Percentiles rank a stretch among this genome's conserved stretches.
These are phyloP conservation scores for Lithobates sylvaticus DNA, from an alignment of 2,797 vertebrate genomes.

Conservation along the genomic window DNA sequence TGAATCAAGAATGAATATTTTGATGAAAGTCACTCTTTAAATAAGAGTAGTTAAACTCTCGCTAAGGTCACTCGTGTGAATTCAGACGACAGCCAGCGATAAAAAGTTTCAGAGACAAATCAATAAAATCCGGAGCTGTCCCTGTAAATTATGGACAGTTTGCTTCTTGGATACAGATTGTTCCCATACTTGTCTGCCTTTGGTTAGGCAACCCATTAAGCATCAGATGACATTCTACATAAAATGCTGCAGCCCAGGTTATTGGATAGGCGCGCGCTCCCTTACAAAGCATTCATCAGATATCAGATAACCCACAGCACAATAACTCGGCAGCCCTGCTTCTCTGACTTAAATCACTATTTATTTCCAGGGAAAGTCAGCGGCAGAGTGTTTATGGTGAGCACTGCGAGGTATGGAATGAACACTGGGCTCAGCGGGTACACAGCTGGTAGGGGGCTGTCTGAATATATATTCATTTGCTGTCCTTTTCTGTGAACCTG, in stretches of 20 bases:
- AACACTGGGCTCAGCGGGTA: slow-evolving; percentile 27
- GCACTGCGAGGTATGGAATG: slow-evolving; percentile 34
- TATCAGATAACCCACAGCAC: slow-evolving; percentile 34
- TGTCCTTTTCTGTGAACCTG: not conserved
- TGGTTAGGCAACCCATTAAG: slow-evolving; percentile 44
- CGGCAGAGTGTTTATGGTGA: slow-evolving; percentile 44
- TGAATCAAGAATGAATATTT: too few species aligned
- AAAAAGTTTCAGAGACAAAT: slow-evolving; percentile 4
- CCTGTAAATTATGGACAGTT: slow-evolving; percentile 25
- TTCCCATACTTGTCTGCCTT: slow-evolving; percentile 40
- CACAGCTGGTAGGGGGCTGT: slow-evolving; percentile 4
- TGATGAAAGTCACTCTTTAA: too few species aligned
- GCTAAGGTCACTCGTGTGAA: not conserved
- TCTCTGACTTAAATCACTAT: slow-evolving; percentile 40
- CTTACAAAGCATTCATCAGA: slow-evolving; percentile 48
- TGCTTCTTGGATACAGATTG: slow-evolving; percentile 18
- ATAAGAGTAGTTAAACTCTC: not conserved
- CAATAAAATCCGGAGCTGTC: slow-evolving; percentile 16
- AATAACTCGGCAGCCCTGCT: slow-evolving; percentile 42
- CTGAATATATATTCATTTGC: slow-evolving; percentile 11
- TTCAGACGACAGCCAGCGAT: not conserved
- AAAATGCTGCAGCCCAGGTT: slow-evolving; percentile 42
- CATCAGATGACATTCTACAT: slow-evolving; percentile 43
- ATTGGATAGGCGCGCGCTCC: slow-evolving; percentile 23
- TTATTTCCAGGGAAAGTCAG: slow-evolving; percentile 51